These are phyloP conservation scores for Halcyon smyrnensis DNA, from an alignment of 2,797 vertebrate species.

Conservation along the genomic window DNA sequence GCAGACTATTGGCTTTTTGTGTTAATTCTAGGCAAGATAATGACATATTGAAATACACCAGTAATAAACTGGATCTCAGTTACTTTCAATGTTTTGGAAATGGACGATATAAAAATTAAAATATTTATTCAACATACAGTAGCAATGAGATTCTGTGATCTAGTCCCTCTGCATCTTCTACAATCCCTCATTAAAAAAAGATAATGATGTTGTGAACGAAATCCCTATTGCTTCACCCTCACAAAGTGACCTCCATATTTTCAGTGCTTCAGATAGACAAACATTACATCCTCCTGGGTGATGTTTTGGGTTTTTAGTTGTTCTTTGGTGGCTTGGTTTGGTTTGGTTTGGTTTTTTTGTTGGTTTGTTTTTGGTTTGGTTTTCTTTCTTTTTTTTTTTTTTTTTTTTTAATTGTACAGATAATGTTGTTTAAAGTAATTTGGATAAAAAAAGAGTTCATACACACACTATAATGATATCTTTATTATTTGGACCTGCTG, in stretches of 20 bases:
- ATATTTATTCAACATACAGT: not conserved
- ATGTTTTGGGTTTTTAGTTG: not conserved
- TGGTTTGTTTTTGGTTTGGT: not conserved
- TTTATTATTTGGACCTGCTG: not conserved
- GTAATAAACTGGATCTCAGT: not conserved
- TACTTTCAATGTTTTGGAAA: not conserved
- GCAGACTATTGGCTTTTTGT: not conserved
- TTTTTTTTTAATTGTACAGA: not conserved
- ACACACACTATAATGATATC: not conserved
- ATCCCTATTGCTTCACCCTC: not conserved
- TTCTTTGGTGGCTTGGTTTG: not conserved
- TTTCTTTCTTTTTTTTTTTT: not conserved
- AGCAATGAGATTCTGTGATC: not conserved
- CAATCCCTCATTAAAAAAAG: not conserved
- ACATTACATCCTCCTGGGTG: not conserved
- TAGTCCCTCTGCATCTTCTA: not conserved
- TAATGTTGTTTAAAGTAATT: not conserved
- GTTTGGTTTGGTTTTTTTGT: not conserved
- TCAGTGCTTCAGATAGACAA: not conserved
- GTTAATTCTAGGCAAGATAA: not conserved
- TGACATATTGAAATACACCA: not conserved
- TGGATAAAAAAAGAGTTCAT: not conserved
- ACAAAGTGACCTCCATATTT: not conserved
- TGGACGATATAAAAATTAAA: not conserved
- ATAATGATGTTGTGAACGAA: not conserved